Conservation (phyloP, 2,797 vertebrate species). For the Rhinichthys osculus region DNA sequence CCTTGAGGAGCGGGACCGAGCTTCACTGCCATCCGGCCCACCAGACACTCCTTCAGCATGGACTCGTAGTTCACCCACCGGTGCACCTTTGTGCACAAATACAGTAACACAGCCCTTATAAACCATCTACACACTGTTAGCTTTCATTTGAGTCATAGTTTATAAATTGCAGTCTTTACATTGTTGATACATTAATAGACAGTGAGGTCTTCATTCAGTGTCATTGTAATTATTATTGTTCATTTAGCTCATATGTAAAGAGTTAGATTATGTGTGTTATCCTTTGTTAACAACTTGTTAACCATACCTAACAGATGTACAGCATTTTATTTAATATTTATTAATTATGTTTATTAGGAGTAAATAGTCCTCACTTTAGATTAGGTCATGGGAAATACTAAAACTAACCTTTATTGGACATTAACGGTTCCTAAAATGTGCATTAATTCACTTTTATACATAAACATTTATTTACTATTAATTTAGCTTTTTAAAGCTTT, state of each 20-base stretch:
- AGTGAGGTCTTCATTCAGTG: neutral
- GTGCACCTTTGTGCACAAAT: constrained; percentile 80
- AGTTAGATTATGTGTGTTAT: neutral
- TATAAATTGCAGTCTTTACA: neutral
- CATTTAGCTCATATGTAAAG: neutral
- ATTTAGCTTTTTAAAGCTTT: neutral
- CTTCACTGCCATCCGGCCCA: constrained; percentile 91
- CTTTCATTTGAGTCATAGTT: neutral
- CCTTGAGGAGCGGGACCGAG: constrained; percentile 78
- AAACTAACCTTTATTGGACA: neutral
- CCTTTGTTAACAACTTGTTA: neutral
- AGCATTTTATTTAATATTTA: neutral
- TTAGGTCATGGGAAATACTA: neutral
- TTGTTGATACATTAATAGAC: neutral
- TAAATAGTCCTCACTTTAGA: too few species aligned
- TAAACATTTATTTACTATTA: neutral
- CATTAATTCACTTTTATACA: neutral
- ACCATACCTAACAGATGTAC: neutral
- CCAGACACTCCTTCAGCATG: constrained; percentile 95
- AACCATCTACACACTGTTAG: too few species aligned
- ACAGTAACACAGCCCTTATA: neutral
- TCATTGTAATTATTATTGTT: neutral
- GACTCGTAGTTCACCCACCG: constrained; percentile 99
- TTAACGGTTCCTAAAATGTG: neutral
- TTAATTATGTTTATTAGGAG: too few species aligned